Conservation (phyloP, 2,888 invertebrate species). For the Thymelicus lineola region DNA sequence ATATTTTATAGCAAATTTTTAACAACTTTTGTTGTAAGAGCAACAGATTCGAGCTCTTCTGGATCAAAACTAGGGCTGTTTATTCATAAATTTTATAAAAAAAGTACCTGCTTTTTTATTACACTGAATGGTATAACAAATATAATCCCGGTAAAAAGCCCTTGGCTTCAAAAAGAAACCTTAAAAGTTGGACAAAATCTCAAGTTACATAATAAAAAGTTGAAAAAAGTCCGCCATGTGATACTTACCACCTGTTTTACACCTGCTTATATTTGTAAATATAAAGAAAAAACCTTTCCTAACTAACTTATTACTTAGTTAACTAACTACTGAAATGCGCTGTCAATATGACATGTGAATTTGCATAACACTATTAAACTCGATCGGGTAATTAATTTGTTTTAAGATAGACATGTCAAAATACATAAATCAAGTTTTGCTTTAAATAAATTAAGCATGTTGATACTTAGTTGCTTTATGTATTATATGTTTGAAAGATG, state of each 20-base stretch:
- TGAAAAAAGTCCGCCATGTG: conserved; percentile 3
- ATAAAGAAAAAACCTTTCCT: not conserved
- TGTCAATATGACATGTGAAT: conserved; percentile 14
- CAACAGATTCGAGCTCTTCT: no score
- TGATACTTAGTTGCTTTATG: no score
- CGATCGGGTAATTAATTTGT: conserved; percentile 25
- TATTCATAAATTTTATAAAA: no score
- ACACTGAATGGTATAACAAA: no score
- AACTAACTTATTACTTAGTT: conserved; percentile 13
- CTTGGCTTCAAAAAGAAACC: not conserved
- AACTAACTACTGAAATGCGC: conserved; percentile 16
- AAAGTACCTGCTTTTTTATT: no score
- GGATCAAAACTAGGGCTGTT: no score
- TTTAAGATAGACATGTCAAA: conserved; percentile 26
- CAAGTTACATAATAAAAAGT: conserved; percentile 1
- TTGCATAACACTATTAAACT: conserved; percentile 12
- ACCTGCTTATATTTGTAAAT: conserved; percentile 7
- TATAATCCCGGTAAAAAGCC: not conserved
- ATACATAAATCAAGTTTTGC: conserved; percentile 15
- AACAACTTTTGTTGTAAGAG: no score
- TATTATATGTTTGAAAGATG: no score
- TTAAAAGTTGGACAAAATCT: not conserved
- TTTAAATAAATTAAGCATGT: not conserved
- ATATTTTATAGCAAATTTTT: no score
- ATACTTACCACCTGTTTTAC: conserved; percentile 6